Evolutionary conservation across 1,140 invertebrate genomes (phyloP).

Genomic region (Drosophila nannoptera): DNA sequence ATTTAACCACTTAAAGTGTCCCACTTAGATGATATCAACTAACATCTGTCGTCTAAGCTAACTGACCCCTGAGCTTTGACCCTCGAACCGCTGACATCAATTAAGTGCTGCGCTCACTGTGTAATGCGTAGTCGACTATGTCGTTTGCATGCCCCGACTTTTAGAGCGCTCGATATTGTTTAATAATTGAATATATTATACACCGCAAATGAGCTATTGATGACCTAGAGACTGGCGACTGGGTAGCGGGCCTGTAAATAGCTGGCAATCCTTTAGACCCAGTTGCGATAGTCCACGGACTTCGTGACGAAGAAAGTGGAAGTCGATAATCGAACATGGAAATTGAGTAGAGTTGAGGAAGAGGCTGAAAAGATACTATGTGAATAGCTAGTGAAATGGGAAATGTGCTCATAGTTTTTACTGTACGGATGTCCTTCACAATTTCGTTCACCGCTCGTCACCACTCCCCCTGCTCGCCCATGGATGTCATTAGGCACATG

Average conservation of each 20-base stretch:
- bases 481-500: conserved; percentile 30
- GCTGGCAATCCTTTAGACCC: no score
- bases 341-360: no score
- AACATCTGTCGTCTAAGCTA: neutral
- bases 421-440: no score
- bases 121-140: conserved; percentile 4
- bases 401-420: no score
- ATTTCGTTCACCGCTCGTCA: neutral
- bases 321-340: no score
- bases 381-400: no score
- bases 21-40: neutral
- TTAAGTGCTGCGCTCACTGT: conserved; percentile 29
- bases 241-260: neutral
- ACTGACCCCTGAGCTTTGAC: conserved; percentile 6
- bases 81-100: conserved; percentile 26
- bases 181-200: conserved; percentile 38
- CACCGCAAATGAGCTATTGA: conserved; percentile 34
- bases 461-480: neutral
- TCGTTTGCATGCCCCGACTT: conserved; percentile 8
- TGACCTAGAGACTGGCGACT: conserved; percentile 15
- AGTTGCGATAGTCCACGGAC: no score
- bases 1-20: conserved; percentile 11
- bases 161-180: conserved; percentile 35
- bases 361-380: no score
- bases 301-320: no score